These are phyloP conservation scores for Sipunculus nudus DNA, from an alignment of 2,888 invertebrate species.

Conservation along the genomic window DNA sequence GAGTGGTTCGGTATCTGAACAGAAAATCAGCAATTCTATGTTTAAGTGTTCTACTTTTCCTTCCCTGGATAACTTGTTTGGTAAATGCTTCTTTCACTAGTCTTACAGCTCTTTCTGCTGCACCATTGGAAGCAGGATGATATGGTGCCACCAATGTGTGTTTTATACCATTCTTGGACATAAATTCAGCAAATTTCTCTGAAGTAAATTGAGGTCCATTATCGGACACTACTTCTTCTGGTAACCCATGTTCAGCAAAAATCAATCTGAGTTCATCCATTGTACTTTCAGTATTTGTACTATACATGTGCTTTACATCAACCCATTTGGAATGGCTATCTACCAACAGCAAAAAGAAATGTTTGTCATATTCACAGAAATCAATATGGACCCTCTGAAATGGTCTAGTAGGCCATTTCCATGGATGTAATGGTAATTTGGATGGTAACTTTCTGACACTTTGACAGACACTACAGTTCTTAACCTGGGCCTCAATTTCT, in stretches of 20 bases:
- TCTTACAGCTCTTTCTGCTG: not conserved
- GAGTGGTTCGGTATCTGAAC: too few species aligned
- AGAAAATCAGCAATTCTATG: too few species aligned
- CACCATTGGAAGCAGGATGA: not conserved
- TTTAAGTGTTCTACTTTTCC: too few species aligned
- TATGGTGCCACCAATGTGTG: constrained; percentile 1
- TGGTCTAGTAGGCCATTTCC: not conserved
- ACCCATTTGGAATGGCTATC: not conserved
- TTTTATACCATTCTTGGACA: not conserved
- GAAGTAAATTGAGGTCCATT: not conserved
- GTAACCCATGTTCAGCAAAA: not conserved
- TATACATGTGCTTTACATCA: not conserved
- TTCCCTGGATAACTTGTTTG: too few species aligned
- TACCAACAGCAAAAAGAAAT: not conserved
- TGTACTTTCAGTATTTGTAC: not conserved
- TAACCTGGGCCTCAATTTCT: not conserved
- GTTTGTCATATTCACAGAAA: not conserved
- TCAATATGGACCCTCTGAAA: not conserved
- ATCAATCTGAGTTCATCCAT: not conserved
- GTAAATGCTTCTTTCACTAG: not conserved
- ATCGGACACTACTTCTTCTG: not conserved
- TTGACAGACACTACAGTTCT: not conserved
- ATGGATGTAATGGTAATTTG: not conserved
- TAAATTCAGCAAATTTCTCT: not conserved
- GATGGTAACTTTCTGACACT: not conserved